Evolutionary conservation across 1,140 invertebrate species (phyloP), one percentile per base, ranked within the genome.

Genomic region (Calliopsis andreniformis): DNA sequence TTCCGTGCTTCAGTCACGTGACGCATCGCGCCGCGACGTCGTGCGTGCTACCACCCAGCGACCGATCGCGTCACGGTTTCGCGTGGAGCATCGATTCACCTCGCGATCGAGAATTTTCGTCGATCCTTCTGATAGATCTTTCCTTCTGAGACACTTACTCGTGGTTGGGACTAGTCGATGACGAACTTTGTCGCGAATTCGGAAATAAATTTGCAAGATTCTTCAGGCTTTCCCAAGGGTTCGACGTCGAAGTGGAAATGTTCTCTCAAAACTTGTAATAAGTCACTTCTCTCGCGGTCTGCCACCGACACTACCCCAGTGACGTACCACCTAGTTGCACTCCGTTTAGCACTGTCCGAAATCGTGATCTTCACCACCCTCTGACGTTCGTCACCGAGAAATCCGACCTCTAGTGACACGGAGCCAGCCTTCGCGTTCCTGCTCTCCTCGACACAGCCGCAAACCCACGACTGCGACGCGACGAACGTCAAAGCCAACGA

Each of bases 1-100:
- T 8, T 59, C 28, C 25, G 28, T 59, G 53, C 32, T 23, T 83
- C 77, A 79, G 70, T 83, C 80, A 71, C 76, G 70, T 63, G 82
- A 83, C 56, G 53, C 59, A 75, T 70, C 66, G 70, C 62, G 49
- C 47, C 79, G 81, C 81, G 80, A 82, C 75, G 82, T 73, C 63
- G 68, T 63, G 63, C 59, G 49, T 39, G 35, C 73, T 69, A 47
- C 39, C 23, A 58, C 28, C 73, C 42, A 42, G 69, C 56, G 18
- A 51, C 28, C 45, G 42, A 47, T 25, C 43, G 39, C 70, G 32
- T 42, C 61, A 51, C 59, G 51, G 43, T 51, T 39, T 47, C 51
- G 51, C 56, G 51, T 62, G 30, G 68, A 71, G 56, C 80, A 82
- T 83, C 78, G 78, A 83, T 80, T 83, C 78, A 75, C 72, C 30